Base-by-base conservation (phyloP, 2,797 vertebrate species). In the Danio tinwini region DNA sequence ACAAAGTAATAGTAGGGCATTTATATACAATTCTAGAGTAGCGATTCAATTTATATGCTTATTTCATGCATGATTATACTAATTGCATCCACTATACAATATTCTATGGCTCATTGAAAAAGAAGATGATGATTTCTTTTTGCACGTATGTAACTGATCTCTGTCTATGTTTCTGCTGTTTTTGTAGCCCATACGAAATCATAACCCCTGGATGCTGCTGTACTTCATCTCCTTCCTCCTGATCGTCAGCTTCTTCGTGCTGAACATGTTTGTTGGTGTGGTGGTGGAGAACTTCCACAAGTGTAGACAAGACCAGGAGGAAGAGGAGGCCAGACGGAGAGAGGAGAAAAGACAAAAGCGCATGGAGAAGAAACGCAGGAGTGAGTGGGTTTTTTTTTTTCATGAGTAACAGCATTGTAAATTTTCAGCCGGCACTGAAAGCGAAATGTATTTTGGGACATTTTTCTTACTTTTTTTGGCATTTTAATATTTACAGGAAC, bases 191-290 rank as follows among this genome's bases (percentile, higher is more conserved):
- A 77, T 95, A 86, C 94, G 95, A 89, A 99, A 98, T 93, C 93
- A 98, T 92, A 97, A 97, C 90, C 97, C 97, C 0, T 98, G 97
- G 97, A 99, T 99, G 97, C 94, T 99, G 85, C 94, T 98, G 49
- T 98, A 96, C 92, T 98, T 98, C 94, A 97, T 98, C 93, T 98
- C 97, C 79, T 98, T 98, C 93, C 96, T 98, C 90, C 97, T 98
- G 92, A 97, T 98, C 85, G 97, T 98, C 92, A 98, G 97, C 91
- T 98, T 98, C 91, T 98, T 98, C 10, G 97, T 98, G 89, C 96
- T 98, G 88, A 98, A 98, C 95, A 98, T 98, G 97, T 98, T 98
- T 10, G 97, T 98, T 84, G 97, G 97, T 0, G 97, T 98, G 77
- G 97, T 98, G 91, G 97, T 98, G 86, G 97, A 98, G 91, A 98